phyloP scores from a whole-genome alignment of 2,888 invertebrate species.

The Syritta pipiens region DNA sequence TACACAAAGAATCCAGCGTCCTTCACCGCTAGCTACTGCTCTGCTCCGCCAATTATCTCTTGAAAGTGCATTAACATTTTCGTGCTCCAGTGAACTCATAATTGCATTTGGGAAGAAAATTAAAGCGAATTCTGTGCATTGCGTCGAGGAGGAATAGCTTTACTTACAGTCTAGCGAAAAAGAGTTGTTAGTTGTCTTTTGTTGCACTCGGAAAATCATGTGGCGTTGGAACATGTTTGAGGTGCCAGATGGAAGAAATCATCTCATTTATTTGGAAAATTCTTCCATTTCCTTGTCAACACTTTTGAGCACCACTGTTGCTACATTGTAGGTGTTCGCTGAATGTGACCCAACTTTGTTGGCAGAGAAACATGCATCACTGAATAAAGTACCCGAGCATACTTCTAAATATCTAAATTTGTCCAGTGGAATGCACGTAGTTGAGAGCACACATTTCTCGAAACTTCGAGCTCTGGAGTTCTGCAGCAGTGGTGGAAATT shows the following conservation, averaged over 20 bases:
- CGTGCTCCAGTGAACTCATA: conserved; percentile 47
- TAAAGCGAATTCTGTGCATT: conserved; percentile 29
- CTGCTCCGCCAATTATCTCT: not conserved
- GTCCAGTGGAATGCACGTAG: not conserved
- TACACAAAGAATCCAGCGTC: not conserved
- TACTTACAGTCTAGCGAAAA: not conserved
- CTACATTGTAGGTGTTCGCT: conserved; percentile 4
- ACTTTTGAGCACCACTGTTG: conserved; percentile 6
- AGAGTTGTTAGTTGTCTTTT: not conserved
- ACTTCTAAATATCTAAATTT: conserved; percentile 11
- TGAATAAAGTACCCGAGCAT: not conserved
- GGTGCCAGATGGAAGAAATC: too few relatives aligned
- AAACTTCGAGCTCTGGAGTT: too few relatives aligned
- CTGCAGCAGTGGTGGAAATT: too few relatives aligned
- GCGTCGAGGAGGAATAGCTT: not conserved
- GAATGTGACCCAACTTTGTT: conserved; percentile 17
- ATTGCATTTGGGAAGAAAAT: conserved; percentile 40
- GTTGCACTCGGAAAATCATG: too few relatives aligned
- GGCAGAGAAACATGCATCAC: conserved; percentile 19
- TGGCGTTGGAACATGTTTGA: too few relatives aligned
- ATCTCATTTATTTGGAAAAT: too few relatives aligned
- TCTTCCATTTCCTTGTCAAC: too few relatives aligned
- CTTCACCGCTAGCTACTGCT: not conserved
- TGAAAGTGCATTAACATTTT: conserved; percentile 43
- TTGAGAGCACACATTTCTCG: not conserved